Evolutionary conservation across 2,888 invertebrate genomes (phyloP), one percentile per base, ranked within the genome.

Genomic region (Pristionchus arcanus): DNA sequence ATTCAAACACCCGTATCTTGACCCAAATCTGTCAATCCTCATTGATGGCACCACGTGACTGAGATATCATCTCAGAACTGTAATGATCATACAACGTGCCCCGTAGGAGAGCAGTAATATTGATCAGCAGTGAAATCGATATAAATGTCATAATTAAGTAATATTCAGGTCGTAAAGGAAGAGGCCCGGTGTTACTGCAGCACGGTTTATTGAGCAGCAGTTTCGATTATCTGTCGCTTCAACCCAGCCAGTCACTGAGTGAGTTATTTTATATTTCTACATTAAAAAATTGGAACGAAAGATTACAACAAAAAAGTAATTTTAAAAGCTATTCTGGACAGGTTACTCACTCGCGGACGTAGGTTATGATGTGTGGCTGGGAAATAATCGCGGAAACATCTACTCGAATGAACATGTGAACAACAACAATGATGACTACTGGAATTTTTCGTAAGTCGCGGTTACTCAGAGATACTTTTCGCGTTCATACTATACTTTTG

Each of bases 361-460:
- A 0, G 74, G 74, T 25, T 77, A 42, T 25, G 74, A 77, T 77
- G 74, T 77, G 11, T 77, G 74, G 74, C 21, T 77, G 25, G 74
- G 74, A 2, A 77, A 77, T 25, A 42, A 77, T 42, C 37, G 74
- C 4, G 74, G 74, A 1, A 74, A 74, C 9, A 16, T 31, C 37
- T 77, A 77, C 16, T 42, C 42, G 1, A 77, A 9, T 25, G 74
- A 77, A 13, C 42, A 77, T 21, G 42, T 77, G 31, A 9, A 19
- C 19, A 19, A 71, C 25, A 13, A 34, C 34, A 31, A 34, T 13
- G 16, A 19, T 21, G 37, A 25, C 25, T 77, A 25, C 42, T 42
- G 42, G 74, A 25, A 77, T 42, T 77, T 77, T 31, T 77, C 74
- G 74, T 77, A 5, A 34, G 74, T 49, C 5, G 9, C 9, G 3